Percentiles rank a stretch among this genome's conserved stretches.
These are phyloP conservation scores for Phalanger gymnotis DNA, from an alignment of 2,797 vertebrate species.

Conservation along the genomic window DNA sequence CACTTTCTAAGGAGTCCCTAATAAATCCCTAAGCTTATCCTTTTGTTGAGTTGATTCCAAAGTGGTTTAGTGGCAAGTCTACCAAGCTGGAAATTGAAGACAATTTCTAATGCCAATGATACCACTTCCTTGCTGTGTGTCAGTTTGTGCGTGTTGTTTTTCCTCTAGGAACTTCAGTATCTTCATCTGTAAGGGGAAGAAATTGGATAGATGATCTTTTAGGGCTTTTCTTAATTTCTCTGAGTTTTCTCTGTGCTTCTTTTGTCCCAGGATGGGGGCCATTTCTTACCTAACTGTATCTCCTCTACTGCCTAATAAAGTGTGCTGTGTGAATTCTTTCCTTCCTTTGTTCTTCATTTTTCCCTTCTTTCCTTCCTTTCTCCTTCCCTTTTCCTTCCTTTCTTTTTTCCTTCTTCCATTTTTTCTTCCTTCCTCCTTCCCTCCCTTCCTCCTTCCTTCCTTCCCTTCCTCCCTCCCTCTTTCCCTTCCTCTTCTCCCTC, in stretches of 20 bases:
- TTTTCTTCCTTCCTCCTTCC: too few species aligned
- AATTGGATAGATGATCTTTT: background rate
- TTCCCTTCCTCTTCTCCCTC: too few species aligned
- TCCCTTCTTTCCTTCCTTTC: background rate
- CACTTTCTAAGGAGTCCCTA: background rate
- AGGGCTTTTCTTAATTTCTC: background rate
- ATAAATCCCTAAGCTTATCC: background rate
- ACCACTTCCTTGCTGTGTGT: background rate
- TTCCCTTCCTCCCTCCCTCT: too few species aligned
- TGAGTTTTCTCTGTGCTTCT: background rate
- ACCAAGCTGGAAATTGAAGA: background rate
- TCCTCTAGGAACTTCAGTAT: background rate
- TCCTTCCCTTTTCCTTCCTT: too few species aligned
- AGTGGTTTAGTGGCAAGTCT: background rate
- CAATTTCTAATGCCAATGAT: background rate
- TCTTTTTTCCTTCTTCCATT: background rate
- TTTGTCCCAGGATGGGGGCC: background rate
- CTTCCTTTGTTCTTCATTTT: background rate
- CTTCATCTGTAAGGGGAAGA: background rate
- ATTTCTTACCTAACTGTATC: background rate
- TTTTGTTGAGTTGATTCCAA: background rate
- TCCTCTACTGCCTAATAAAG: background rate
- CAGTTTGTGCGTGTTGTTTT: background rate
- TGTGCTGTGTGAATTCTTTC: background rate
- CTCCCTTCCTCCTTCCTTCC: too few species aligned